Conservation (phyloP, 1,140 invertebrate genomes). For the Apis cerana region DNA sequence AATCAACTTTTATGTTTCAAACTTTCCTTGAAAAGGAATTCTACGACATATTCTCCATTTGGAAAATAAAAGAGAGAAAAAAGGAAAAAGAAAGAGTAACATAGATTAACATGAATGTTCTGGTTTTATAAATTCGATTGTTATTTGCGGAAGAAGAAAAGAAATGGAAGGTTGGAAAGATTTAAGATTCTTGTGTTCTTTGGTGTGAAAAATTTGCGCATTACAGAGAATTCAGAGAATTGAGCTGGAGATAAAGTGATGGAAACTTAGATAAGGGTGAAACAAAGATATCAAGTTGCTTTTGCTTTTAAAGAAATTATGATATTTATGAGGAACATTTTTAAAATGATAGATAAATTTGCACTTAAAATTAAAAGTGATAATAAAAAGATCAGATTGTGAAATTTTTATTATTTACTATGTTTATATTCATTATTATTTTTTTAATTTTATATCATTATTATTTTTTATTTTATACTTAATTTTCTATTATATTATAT, state of each 20-base stretch:
- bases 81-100: too few species aligned
- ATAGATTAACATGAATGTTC: neutral
- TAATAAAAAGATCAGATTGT: neutral
- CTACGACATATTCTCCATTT: neutral
- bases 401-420: neutral
- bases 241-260: neutral
- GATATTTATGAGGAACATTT: neutral
- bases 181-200: neutral
- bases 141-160: neutral
- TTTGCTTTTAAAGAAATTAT: neutral
- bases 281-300: neutral
- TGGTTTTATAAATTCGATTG: neutral
- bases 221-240: neutral
- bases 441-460: too few species aligned
- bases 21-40: neutral
- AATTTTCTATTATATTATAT: too few species aligned
- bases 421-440: too few species aligned
- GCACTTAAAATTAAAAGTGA: neutral
- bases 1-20: neutral
- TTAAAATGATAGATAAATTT: neutral
- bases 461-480: too few species aligned
- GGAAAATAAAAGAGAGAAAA: neutral
- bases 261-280: neutral
- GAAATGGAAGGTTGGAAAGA: neutral
- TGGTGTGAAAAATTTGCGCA: conserved; percentile 1